Percentiles rank a stretch among this genome's conserved stretches.
Evolutionary conservation across 2,888 invertebrate genomes (phyloP).

Genomic region (Polyommatus icarus): DNA sequence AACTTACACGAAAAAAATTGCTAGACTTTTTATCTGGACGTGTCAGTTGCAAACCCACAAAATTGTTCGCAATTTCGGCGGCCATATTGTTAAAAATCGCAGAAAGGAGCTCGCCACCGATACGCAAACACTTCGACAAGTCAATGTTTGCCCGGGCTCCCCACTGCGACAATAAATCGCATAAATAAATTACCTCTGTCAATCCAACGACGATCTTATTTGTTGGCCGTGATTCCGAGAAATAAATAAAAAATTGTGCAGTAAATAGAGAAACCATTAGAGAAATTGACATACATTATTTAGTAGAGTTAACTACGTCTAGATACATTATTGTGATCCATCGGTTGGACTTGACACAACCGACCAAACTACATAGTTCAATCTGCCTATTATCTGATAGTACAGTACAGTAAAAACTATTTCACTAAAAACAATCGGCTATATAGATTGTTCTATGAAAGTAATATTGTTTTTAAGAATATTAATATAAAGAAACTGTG

Average conservation of each 20-base stretch:
- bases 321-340: too few species aligned
- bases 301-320: too few species aligned
- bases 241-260: conserved; percentile 31
- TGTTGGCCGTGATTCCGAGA: conserved; percentile 43
- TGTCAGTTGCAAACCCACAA: background rate
- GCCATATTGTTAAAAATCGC: conserved; percentile 40
- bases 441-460: too few species aligned
- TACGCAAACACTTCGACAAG: conserved; percentile 72
- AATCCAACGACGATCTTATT: conserved; percentile 65
- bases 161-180: conserved; percentile 64
- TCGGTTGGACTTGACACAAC: too few species aligned
- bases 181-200: conserved; percentile 76
- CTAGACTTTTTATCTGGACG: background rate
- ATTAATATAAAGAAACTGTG: too few species aligned
- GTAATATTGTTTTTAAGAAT: too few species aligned
- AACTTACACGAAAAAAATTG: background rate
- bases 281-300: background rate
- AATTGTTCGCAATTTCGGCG: conserved; percentile 25
- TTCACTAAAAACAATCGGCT: too few species aligned
- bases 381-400: too few species aligned
- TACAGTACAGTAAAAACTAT: too few species aligned
- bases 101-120: conserved; percentile 50
- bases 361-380: too few species aligned
- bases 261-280: background rate
- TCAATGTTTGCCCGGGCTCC: conserved; percentile 69